Base-by-base conservation (phyloP, 2,888 invertebrate genomes). In the Eristalis pertinax region DNA sequence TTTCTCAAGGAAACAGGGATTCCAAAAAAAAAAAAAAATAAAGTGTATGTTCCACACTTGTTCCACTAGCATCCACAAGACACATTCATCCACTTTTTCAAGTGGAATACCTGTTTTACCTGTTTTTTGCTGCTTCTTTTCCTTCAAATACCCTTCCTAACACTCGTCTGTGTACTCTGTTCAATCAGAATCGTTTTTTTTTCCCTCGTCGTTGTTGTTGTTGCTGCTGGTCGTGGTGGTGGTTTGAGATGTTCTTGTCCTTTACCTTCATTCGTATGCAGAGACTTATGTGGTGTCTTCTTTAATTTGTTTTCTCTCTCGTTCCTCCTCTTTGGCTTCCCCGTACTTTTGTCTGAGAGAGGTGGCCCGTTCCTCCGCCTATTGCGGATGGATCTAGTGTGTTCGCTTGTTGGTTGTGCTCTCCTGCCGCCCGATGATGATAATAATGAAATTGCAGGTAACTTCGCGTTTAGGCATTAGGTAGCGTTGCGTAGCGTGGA, bases 91-190 rank as follows among this genome's bases (percentile, higher is more conserved):
- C 77, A 80, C 67, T 50, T 68, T 77, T 90, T 90, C 89, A 90
- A 89, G 89, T 85, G 89, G 89, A 91, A 92, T 91, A 93, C 92
- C 92, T 91, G 92, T 92, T 92, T 92, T 92, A 92, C 92, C 92
- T 92, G 92, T 93, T 92, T 91, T 90, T 78, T 74, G 43, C 89
- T 92, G 91, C 11, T 60, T 43, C 32, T 32, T 62, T 68, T 58
- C 56, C 38, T 79, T 81, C 82, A 70, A 88, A 82, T 68, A 64
- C 84, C 78, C 92, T 92, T 92, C 92, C 92, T 92, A 92, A 92
- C 92, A 92, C 91, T 92, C 90, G 91, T 92, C 92, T 92, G 91
- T 62, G 79, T 68, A 32, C 32, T 32, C 83, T 79, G 58, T 76
- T 88, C 80, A 84, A 88, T 84, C 88, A 88, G 84, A 88, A 60